Conservation (phyloP, 2,113 vertebrate species). For the Athene noctua region DNA sequence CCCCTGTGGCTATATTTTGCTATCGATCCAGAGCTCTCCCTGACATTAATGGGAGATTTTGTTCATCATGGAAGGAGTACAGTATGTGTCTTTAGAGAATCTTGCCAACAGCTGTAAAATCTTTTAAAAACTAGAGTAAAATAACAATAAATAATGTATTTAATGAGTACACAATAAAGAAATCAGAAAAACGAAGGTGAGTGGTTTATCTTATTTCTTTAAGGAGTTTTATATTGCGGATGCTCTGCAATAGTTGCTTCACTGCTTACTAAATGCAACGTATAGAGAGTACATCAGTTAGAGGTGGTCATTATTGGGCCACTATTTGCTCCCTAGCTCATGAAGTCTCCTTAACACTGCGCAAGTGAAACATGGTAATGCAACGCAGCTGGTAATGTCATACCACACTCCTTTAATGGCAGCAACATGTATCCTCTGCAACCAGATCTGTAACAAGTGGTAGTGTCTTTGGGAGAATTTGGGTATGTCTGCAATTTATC, state of each 20-base stretch:
- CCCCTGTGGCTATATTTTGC: background rate
- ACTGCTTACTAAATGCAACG: background rate
- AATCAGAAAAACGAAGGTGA: background rate
- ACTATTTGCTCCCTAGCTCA: background rate
- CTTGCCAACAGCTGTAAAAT: background rate
- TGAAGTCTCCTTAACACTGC: background rate
- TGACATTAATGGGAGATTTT: background rate
- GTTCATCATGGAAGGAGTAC: background rate
- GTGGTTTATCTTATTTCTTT: background rate
- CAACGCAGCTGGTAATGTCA: background rate
- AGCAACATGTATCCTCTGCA: background rate
- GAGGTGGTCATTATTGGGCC: background rate
- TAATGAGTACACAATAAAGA: background rate
- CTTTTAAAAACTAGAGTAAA: background rate
- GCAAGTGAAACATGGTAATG: background rate
- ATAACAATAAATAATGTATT: background rate
- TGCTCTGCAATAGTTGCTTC: background rate
- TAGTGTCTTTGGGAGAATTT: background rate
- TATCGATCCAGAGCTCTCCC: background rate
- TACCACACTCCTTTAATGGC: background rate
- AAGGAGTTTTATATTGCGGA: background rate
- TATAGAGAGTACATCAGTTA: background rate
- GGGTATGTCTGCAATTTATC: background rate
- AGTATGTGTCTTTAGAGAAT: background rate
- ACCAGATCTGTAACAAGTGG: background rate